These are phyloP conservation scores for Patella depressa DNA, from an alignment of 2,888 invertebrate genomes.

Conservation along the genomic window DNA sequence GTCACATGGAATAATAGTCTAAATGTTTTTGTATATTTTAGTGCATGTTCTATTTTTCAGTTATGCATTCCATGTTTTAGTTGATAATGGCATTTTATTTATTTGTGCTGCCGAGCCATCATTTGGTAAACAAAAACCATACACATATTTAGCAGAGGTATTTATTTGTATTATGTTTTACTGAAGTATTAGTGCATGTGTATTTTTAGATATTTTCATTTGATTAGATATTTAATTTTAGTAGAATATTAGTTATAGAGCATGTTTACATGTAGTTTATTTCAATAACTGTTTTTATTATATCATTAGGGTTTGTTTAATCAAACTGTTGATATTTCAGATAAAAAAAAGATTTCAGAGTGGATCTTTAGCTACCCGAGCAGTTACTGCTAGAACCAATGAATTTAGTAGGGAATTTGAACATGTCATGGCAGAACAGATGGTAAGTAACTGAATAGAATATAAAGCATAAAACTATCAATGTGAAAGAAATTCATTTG, in stretches of 20 bases:
- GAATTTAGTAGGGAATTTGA: conserved; percentile 62
- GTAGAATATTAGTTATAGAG: too few relatives aligned
- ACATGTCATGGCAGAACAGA: conserved; percentile 54
- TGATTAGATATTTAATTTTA: too few relatives aligned
- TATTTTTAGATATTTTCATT: too few relatives aligned
- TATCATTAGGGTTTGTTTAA: not conserved
- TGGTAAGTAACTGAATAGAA: conserved; percentile 47
- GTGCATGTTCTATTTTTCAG: conserved; percentile 47
- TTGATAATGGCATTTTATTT: conserved; percentile 68
- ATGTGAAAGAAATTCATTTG: too few relatives aligned
- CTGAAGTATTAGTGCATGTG: too few relatives aligned
- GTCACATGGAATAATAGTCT: too few relatives aligned
- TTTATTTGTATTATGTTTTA: conserved; percentile 12
- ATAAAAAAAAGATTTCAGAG: conserved; percentile 58
- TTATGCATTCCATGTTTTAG: conserved; percentile 65
- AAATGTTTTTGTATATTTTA: too few relatives aligned
- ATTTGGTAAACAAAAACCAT: conserved; percentile 60
- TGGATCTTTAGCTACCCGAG: conserved; percentile 47
- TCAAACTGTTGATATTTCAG: conserved; percentile 39
- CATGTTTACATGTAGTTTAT: too few relatives aligned
- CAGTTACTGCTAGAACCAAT: conserved; percentile 47
- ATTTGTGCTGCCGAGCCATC: conserved; percentile 63
- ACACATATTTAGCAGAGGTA: conserved; percentile 67
- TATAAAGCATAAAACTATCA: too few relatives aligned
- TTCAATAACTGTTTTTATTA: conserved; percentile 1